phyloP scores from a whole-genome alignment of 2,797 vertebrate species.

The Poeciliopsis presidionis region DNA sequence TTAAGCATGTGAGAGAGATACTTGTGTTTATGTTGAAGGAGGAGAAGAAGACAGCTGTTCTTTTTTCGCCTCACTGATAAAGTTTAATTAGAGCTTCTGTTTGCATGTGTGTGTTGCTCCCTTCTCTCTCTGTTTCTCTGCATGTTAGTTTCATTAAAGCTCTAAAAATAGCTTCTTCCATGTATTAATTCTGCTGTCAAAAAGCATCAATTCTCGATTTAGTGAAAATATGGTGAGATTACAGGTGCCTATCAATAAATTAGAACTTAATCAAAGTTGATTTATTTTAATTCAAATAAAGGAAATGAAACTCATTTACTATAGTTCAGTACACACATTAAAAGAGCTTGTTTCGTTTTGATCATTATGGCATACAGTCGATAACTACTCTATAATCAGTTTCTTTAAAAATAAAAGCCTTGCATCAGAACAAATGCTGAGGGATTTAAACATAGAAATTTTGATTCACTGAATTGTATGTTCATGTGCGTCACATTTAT shows the following conservation, averaged over 20 bases:
- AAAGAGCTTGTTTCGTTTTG: neutral
- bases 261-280: neutral
- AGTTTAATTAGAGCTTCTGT: conserved; percentile 68
- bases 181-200: conserved; percentile 50
- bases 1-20: conserved; percentile 33
- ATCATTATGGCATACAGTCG: neutral
- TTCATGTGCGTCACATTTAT: neutral
- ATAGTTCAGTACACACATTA: neutral
- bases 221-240: conserved; percentile 14
- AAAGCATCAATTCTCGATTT: conserved; percentile 32
- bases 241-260: neutral
- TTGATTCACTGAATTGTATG: neutral
- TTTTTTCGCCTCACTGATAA: conserved; percentile 71
- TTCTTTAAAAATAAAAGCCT: neutral
- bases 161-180: conserved; percentile 52
- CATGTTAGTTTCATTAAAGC: conserved; percentile 52
- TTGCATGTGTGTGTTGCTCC: conserved; percentile 26
- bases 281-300: conserved; percentile 1
- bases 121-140: neutral
- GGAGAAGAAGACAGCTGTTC: conserved; percentile 70
- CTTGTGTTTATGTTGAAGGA: conserved; percentile 50
- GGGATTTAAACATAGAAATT: neutral
- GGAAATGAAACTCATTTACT: neutral
- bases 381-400: neutral
- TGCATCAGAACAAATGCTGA: neutral